Conservation (phyloP, 2,797 vertebrate genomes). For the Chromobotia macracanthus region DNA sequence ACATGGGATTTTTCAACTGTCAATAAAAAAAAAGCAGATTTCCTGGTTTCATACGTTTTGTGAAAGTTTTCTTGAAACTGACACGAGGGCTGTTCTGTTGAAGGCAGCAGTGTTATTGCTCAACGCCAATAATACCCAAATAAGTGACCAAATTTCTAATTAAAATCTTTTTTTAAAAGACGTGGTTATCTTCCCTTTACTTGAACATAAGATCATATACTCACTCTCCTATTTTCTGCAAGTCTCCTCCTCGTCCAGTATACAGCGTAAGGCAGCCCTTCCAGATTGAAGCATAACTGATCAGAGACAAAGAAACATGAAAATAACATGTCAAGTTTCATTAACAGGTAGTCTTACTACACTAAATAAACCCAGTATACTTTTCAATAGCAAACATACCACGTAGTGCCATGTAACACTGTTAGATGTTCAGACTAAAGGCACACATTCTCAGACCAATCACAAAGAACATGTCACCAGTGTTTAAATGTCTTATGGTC, state of each 20-base stretch:
- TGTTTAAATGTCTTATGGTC: not conserved
- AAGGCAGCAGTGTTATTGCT: not conserved
- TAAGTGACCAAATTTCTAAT: not conserved
- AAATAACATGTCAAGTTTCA: not conserved
- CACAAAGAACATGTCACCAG: not conserved
- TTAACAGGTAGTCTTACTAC: too few relatives aligned
- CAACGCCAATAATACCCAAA: not conserved
- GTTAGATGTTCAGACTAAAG: not conserved
- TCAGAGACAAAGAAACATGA: not conserved
- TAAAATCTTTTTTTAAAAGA: too few relatives aligned
- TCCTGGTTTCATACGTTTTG: too few relatives aligned
- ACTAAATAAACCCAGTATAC: too few relatives aligned
- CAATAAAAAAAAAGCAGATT: too few relatives aligned
- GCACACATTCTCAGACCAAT: not conserved
- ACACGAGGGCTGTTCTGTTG: not conserved
- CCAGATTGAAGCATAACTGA: constrained; percentile 96
- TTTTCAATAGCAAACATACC: too few relatives aligned
- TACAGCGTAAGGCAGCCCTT: constrained; percentile 97
- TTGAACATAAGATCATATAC: constrained; percentile 65
- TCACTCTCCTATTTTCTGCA: constrained; percentile 99
- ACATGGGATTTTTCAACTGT: too few relatives aligned
- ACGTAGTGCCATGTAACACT: not conserved
- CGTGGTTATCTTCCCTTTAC: not conserved
- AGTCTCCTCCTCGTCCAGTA: constrained; percentile 94
- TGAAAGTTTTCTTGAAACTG: too few relatives aligned